These are phyloP conservation scores for Petrocephalus microphthalmus DNA, from an alignment of 2,113 vertebrate species.

Conservation along the genomic window DNA sequence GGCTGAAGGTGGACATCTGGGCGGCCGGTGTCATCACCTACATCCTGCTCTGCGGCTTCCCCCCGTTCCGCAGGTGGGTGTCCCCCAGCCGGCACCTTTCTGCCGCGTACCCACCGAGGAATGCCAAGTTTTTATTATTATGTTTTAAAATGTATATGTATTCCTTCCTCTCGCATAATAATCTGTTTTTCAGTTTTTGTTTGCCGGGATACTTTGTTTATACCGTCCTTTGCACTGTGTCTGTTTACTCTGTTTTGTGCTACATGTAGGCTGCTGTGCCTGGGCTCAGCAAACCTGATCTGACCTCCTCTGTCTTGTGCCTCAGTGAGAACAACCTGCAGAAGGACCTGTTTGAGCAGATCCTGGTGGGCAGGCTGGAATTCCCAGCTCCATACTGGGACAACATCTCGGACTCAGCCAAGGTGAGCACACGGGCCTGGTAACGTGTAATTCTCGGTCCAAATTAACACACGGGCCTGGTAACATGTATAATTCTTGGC, in stretches of 20 bases:
- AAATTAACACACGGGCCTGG: constrained; percentile 48
- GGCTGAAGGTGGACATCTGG: constrained; percentile 97
- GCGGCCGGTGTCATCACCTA: constrained; percentile 93
- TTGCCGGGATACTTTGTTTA: no score
- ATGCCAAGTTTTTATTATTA: not conserved
- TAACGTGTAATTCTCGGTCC: constrained; percentile 59
- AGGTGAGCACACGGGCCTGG: constrained; percentile 58
- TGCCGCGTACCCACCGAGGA: not conserved
- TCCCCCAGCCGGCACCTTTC: not conserved
- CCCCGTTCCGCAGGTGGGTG: constrained; percentile 85
- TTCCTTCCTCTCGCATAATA: no score
- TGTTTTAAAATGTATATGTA: no score
- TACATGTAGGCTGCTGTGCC: not conserved
- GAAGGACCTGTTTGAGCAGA: constrained; percentile 97
- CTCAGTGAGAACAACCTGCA: constrained; percentile 90
- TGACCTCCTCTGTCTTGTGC: constrained; percentile 17
- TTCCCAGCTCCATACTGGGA: constrained; percentile 98
- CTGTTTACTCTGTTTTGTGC: not conserved
- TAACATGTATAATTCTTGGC: no score
- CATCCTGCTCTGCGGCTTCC: constrained; percentile 95
- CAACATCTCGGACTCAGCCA: constrained; percentile 82
- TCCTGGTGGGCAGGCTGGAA: constrained; percentile 86
- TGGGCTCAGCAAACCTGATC: not conserved
- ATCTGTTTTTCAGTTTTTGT: no score
- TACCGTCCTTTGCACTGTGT: no score